Base-by-base conservation (phyloP, 2,888 invertebrate species). In the Drosophila phalerata region DNA sequence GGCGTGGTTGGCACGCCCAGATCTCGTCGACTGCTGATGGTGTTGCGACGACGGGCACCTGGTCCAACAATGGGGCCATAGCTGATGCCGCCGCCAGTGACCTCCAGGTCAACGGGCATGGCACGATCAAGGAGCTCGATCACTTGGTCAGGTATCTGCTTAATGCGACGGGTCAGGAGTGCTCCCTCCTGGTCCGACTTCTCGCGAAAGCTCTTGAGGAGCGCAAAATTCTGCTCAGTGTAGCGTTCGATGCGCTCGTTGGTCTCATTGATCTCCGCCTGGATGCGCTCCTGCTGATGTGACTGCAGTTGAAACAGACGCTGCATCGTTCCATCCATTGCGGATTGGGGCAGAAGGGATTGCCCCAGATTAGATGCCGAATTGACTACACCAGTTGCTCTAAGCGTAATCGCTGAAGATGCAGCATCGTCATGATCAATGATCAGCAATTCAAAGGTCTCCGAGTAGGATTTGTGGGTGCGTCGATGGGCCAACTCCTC, bases 191-290 rank as follows among this genome's bases (percentile, higher is more conserved):
- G 95, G 87, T 95, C 95, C 73, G 95, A 95, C 89, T 94, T 94
- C 91, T 96, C 96, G 88, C 95, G 95, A 91, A 95, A 95, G 75
- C 94, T 94, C 90, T 97, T 96, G 82, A 97, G 94, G 79, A 95
- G 94, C 69, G 95, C 94, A 93, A 96, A 96, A 90, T 96, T 96
- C 89, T 95, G 95, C 85, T 96, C 96, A 73, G 95, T 95, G 92
- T 94, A 97, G 69, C 94, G 94, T 86, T 96, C 94, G 69, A 97
- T 96, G 78, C 95, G 94, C 82, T 96, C 96, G 88, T 97, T 97
- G 49, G 96, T 95, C 2, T 94, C 94, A 48, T 94, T 93, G 56
- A 96, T 94, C 92, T 97, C 95, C 49, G 94, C 94, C 89, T 96
- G 95, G 57, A 97, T 92, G 51, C 94, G 95, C 79, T 95, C 94